A percentile compares a stretch with the other conserved stretches of the same genome.
Evolutionary conservation across 2,113 vertebrate genomes (phyloP).

Genomic region (Cololabis saira): DNA sequence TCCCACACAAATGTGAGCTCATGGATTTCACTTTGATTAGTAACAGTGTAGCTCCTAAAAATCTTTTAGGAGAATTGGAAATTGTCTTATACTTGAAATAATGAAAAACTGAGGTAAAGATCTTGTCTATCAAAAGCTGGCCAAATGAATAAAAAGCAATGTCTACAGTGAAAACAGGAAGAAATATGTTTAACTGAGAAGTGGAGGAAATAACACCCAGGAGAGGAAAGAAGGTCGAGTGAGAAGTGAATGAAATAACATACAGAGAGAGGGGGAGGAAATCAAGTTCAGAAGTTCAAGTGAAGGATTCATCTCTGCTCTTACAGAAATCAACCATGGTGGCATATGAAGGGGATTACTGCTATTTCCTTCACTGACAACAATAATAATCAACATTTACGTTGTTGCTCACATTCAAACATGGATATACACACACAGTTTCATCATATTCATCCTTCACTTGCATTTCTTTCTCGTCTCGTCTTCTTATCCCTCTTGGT

Average conservation of each 20-base stretch:
- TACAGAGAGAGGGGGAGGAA: conserved; percentile 23
- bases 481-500: neutral
- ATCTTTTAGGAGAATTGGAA: too few relatives aligned
- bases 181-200: conserved; percentile 9
- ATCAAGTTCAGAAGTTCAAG: conserved; percentile 28
- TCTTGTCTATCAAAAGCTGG: neutral
- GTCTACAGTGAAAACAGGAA: neutral
- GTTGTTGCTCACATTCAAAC: neutral
- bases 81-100: neutral
- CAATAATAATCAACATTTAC: neutral
- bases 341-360: conserved; percentile 23
- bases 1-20: too few relatives aligned
- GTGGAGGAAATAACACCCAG: neutral
- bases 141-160: neutral
- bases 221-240: conserved; percentile 22
- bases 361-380: neutral
- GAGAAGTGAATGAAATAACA: conserved; percentile 34
- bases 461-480: neutral
- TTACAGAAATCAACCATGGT: conserved; percentile 12
- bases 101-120: neutral
- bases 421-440: neutral
- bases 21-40: too few relatives aligned
- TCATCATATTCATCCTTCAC: neutral
- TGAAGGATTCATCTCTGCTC: conserved; percentile 8
- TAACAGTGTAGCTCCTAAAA: too few relatives aligned